Conservation (phyloP, 2,888 invertebrate genomes). For the Drosophila seclusa region DNA sequence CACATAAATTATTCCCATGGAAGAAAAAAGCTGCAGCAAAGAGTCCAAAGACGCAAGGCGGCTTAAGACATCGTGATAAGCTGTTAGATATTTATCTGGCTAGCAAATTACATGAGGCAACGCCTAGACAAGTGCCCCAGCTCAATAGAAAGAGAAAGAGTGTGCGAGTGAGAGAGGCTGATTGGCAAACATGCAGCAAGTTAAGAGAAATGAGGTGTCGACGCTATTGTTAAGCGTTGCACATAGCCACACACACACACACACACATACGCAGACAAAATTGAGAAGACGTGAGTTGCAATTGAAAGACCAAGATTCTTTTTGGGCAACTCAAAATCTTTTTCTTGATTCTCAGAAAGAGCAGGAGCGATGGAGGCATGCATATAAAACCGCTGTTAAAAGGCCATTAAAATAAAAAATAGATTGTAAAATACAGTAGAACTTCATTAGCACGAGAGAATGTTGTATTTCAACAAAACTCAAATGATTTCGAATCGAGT, state of each 20-base stretch:
- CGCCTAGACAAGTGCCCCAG: slow-evolving; percentile 68
- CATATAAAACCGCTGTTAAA: slow-evolving; percentile 1
- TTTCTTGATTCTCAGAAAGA: slow-evolving; percentile 4
- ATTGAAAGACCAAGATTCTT: slow-evolving; percentile 24
- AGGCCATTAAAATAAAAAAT: slow-evolving; percentile 3
- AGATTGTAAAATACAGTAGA: background rate
- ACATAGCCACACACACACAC: slow-evolving; percentile 10
- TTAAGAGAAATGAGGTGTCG: slow-evolving; percentile 73
- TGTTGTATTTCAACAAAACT: background rate
- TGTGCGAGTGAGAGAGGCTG: background rate
- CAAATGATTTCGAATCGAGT: background rate
- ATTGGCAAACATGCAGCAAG: slow-evolving; percentile 47
- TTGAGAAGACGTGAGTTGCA: slow-evolving; percentile 46
- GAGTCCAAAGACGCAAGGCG: slow-evolving; percentile 39
- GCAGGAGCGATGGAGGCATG: background rate
- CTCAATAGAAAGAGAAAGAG: background rate
- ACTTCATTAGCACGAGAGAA: background rate
- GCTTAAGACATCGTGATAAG: slow-evolving; percentile 80
- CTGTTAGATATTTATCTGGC: slow-evolving; percentile 74
- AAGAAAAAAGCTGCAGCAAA: slow-evolving; percentile 54
- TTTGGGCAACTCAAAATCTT: slow-evolving; percentile 2
- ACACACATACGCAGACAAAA: background rate
- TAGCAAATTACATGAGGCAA: slow-evolving; percentile 78
- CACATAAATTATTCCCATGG: slow-evolving; percentile 78
- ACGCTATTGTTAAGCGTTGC: slow-evolving; percentile 66